Conservation (phyloP, 2,113 vertebrate genomes). For the Clarias magur region DNA sequence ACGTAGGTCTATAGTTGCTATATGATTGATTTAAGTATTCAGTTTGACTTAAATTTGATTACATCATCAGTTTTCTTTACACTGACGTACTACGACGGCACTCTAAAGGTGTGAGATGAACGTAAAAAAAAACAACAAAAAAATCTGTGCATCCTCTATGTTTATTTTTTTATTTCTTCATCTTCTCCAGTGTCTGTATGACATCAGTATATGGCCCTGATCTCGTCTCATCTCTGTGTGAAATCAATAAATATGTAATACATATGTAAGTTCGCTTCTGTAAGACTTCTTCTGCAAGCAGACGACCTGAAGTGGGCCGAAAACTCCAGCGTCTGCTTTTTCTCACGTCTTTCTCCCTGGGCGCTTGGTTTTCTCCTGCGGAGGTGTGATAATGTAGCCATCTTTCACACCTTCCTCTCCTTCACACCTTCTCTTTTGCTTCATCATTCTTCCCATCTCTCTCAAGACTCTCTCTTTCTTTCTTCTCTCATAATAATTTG, state of each 20-base stretch:
- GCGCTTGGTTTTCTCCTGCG: constrained; percentile 6
- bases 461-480: neutral
- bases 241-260: neutral
- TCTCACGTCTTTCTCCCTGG: neutral
- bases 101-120: neutral
- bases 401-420: constrained; percentile 26
- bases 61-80: neutral
- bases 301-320: neutral
- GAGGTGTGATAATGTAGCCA: constrained; percentile 26
- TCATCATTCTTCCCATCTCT: neutral
- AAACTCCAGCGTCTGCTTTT: neutral
- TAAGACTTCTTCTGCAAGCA: neutral
- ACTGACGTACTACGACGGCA: neutral
- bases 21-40: neutral
- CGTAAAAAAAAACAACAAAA: no score
- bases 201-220: neutral
- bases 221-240: neutral
- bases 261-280: neutral
- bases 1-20: neutral
- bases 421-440: neutral
- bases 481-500: neutral
- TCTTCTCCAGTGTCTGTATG: constrained; percentile 5
- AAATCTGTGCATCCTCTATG: neutral
- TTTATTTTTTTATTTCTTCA: neutral
- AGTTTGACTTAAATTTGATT: neutral